A percentile compares a stretch with the other conserved stretches of the same genome.
Evolutionary conservation across 2,797 vertebrate species (phyloP).

Genomic region (Characodon lateralis): DNA sequence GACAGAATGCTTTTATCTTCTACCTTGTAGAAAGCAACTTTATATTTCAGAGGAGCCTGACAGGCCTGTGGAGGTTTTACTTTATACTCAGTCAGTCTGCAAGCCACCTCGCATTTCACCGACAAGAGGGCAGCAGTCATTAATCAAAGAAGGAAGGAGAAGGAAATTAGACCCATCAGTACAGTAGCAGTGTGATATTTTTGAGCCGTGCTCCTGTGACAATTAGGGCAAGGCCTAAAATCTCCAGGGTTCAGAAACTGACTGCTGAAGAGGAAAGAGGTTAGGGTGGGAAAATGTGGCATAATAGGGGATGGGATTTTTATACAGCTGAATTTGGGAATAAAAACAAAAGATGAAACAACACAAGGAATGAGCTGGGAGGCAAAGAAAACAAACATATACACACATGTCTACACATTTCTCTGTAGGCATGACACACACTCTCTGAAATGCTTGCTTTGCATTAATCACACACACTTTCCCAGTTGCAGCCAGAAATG

Average conservation of each 20-base stretch:
- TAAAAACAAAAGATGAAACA: constrained; percentile 20
- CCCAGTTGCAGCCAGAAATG: constrained; percentile 27
- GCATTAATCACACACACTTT: constrained; percentile 19
- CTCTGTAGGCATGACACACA: constrained; percentile 3
- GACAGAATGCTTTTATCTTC: constrained; percentile 38
- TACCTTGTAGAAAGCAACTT: constrained; percentile 26
- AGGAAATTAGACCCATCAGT: constrained; percentile 39
- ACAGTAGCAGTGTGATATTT: constrained; percentile 22
- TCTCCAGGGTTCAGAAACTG: not conserved
- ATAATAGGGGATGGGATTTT: not conserved
- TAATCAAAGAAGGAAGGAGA: constrained; percentile 31
- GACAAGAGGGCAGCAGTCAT: constrained; percentile 24
- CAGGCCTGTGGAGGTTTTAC: constrained; percentile 9
- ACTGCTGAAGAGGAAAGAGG: constrained; percentile 16
- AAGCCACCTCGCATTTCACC: constrained; percentile 28
- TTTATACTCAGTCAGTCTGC: constrained; percentile 13
- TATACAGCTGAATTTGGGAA: constrained; percentile 8
- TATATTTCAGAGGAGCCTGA: constrained; percentile 23
- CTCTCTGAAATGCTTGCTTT: not conserved
- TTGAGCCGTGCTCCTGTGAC: constrained; percentile 17
- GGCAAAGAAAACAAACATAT: not conserved
- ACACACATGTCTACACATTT: not conserved
- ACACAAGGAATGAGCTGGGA: not conserved
- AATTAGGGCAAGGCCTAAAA: constrained; percentile 37
- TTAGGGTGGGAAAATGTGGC: not conserved